A percentile compares a stretch with the other conserved stretches of the same genome.
phyloP scores from a whole-genome alignment of 2,113 vertebrate species.

The Piliocolobus tephrosceles region DNA sequence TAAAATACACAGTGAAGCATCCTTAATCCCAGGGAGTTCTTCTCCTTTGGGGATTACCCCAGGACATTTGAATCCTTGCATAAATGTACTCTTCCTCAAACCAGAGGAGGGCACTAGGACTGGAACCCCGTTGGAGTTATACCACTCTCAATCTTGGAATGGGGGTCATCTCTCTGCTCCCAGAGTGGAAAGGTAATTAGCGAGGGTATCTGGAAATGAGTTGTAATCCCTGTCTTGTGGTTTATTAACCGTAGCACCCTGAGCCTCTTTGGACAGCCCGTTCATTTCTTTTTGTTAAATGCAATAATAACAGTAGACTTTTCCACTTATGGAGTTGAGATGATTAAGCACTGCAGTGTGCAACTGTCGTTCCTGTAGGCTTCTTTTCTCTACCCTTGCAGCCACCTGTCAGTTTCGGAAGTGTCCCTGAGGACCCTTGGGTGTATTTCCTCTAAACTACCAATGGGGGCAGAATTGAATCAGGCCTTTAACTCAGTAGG shows the following conservation, averaged over 20 bases:
- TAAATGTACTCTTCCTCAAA: neutral
- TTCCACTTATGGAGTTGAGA: neutral
- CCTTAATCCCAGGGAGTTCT: neutral
- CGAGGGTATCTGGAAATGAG: slow-evolving; percentile 7
- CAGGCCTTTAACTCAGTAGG: slow-evolving; percentile 3
- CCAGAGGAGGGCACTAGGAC: neutral
- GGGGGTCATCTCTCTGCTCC: neutral
- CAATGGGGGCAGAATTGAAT: slow-evolving; percentile 55
- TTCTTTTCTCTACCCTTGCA: neutral
- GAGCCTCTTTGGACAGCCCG: neutral
- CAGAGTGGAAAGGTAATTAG: neutral
- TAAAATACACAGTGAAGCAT: neutral
- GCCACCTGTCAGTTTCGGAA: neutral
- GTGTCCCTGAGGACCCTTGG: neutral
- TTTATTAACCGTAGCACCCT: neutral
- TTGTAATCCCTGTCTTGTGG: neutral
- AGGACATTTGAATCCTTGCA: neutral
- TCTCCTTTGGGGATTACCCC: neutral
- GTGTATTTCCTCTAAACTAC: slow-evolving; percentile 56
- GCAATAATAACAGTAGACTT: neutral
- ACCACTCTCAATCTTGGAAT: neutral
- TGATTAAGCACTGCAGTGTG: neutral
- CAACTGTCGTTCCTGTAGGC: neutral
- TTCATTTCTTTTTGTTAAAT: slow-evolving; percentile 13
- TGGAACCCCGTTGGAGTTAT: neutral